phyloP scores from a whole-genome alignment of 2,888 invertebrate species.

The Parnassius mnemosyne region DNA sequence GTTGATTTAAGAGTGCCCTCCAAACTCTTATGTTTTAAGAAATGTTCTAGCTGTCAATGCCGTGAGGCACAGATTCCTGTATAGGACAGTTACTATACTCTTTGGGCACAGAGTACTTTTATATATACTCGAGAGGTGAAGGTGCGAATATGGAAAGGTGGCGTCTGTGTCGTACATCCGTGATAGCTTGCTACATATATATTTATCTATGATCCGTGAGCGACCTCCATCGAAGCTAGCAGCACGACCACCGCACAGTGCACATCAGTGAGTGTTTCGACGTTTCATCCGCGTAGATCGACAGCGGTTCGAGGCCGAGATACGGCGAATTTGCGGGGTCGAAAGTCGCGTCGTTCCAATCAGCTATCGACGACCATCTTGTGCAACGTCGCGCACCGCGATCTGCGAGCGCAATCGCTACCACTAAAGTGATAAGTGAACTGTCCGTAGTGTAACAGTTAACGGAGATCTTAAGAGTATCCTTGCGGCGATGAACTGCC shows the following conservation, averaged over 20 bases:
- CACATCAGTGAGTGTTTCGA: slow-evolving; percentile 74
- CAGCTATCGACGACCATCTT: slow-evolving; percentile 64
- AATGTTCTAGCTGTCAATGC: no score
- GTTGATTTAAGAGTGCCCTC: no score
- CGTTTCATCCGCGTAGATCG: slow-evolving; percentile 75
- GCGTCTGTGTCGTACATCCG: slow-evolving; percentile 69
- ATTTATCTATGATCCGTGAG: no score
- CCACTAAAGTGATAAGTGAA: slow-evolving; percentile 58
- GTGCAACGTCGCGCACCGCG: slow-evolving; percentile 48
- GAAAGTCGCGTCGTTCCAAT: slow-evolving; percentile 37
- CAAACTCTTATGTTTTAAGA: no score
- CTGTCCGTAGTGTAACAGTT: slow-evolving; percentile 37
- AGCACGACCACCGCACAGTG: slow-evolving; percentile 68
- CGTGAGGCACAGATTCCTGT: no score
- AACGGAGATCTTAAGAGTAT: slow-evolving; percentile 37
- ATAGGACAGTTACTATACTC: no score
- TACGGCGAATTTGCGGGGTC: slow-evolving; percentile 47
- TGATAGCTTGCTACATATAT: no score
- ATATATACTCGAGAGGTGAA: slow-evolving; percentile 78
- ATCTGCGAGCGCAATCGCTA: slow-evolving; percentile 44
- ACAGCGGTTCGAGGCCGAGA: slow-evolving; percentile 70
- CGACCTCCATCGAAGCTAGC: slow-evolving; percentile 76
- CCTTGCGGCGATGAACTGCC: slow-evolving; percentile 50
- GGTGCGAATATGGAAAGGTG: slow-evolving; percentile 77
- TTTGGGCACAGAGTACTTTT: no score